Conservation (phyloP, 2,888 invertebrate genomes). For the Meiosimyza platycephala region DNA sequence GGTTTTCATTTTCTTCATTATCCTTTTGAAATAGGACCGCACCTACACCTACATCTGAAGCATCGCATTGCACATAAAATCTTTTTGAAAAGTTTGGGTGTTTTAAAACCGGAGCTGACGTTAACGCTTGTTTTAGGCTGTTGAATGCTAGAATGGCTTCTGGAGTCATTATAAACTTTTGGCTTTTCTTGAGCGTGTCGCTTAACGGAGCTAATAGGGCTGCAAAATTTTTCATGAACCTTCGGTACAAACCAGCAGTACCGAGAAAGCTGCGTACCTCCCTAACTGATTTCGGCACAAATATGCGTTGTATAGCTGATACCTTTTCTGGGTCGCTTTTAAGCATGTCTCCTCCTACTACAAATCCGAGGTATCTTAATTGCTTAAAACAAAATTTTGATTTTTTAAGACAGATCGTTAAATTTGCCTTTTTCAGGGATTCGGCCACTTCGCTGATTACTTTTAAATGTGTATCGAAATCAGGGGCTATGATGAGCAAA, state of each 20-base stretch:
- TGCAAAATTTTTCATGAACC: constrained; percentile 36
- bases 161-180: constrained; percentile 7
- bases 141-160: constrained; percentile 2
- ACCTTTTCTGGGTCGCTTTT: constrained; percentile 30
- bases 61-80: constrained; percentile 30
- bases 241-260: constrained; percentile 40
- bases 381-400: too few relatives aligned
- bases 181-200: constrained; percentile 19
- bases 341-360: constrained; percentile 24
- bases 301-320: not conserved
- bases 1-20: too few relatives aligned
- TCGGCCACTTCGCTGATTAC: too few relatives aligned
- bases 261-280: constrained; percentile 42
- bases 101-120: not conserved
- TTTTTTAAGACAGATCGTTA: too few relatives aligned
- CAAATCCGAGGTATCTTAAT: not conserved
- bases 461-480: too few relatives aligned
- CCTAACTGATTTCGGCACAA: constrained; percentile 18
- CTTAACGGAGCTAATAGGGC: constrained; percentile 25
- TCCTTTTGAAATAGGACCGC: too few relatives aligned
- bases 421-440: too few relatives aligned
- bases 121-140: not conserved
- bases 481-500: too few relatives aligned
- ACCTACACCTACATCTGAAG: not conserved
- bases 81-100: constrained; percentile 33